Evolutionary conservation across 2,113 vertebrate species (phyloP).

Genomic region (Aramus guarauna): DNA sequence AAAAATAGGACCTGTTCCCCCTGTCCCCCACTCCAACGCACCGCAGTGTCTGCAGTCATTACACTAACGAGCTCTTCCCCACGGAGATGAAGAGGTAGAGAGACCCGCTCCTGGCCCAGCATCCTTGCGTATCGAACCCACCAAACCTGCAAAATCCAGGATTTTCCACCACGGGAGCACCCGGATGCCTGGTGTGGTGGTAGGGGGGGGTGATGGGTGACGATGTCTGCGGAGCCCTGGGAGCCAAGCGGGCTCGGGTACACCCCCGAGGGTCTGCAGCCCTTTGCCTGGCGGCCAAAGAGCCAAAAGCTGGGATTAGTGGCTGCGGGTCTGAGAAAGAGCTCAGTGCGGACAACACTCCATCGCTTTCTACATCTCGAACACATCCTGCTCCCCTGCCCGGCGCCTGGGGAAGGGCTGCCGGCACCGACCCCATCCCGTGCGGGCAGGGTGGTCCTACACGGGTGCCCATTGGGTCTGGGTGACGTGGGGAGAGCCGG

Average conservation of each 20-base stretch:
- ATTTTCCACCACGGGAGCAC: neutral
- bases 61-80: constrained; percentile 40
- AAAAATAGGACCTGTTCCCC: constrained; percentile 42
- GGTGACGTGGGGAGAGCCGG: fast-evolving
- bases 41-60: constrained; percentile 53
- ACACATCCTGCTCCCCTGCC: neutral
- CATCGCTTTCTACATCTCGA: neutral
- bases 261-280: neutral
- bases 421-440: neutral
- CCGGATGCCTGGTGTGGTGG: fast-evolving
- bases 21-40: neutral
- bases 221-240: neutral
- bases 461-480: fast-evolving
- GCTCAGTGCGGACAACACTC: neutral
- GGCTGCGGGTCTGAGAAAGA: neutral
- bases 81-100: neutral
- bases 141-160: neutral
- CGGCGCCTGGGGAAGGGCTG: neutral
- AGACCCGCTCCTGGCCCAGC: neutral
- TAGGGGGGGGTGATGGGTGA: neutral
- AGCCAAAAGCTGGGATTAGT: fast-evolving
- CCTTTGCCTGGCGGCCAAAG: neutral
- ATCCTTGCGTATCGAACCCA: neutral
- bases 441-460: fast-evolving
- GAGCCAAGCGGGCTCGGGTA: neutral